phyloP scores from a whole-genome alignment of 2,888 invertebrate species.

The Meganola albula region DNA sequence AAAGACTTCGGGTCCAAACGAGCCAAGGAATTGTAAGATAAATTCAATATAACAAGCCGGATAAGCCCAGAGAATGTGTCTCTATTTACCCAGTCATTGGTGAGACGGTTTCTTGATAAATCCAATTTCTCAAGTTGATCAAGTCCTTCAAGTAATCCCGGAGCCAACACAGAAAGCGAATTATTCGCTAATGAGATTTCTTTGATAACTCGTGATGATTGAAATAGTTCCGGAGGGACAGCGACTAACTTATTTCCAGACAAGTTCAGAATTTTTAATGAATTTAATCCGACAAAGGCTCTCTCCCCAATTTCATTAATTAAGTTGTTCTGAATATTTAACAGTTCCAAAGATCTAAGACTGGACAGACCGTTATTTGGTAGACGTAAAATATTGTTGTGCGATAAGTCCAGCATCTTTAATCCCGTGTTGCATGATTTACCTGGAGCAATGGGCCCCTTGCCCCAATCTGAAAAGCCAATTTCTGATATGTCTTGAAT shows the following conservation, averaged over 20 bases:
- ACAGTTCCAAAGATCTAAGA: conserved; percentile 81
- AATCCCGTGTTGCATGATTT: conserved; percentile 84
- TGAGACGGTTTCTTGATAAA: conserved; percentile 84
- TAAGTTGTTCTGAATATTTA: conserved; percentile 86
- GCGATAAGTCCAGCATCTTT: conserved; percentile 84
- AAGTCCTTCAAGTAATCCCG: conserved; percentile 84
- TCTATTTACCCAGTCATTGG: conserved; percentile 85
- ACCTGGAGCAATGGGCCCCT: conserved; percentile 81
- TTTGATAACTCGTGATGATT: conserved; percentile 82
- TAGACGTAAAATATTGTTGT: conserved; percentile 83
- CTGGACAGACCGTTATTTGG: conserved; percentile 84
- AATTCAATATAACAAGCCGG: conserved; percentile 84
- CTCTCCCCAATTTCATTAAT: conserved; percentile 86
- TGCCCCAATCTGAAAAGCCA: conserved; percentile 86
- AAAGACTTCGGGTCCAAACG: conserved; percentile 85
- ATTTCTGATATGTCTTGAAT: conserved; percentile 86
- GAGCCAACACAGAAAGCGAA: conserved; percentile 85
- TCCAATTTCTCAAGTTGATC: conserved; percentile 85
- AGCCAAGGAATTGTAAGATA: conserved; percentile 83
- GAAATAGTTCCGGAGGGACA: conserved; percentile 87
- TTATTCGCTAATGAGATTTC: conserved; percentile 88
- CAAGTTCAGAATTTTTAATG: conserved; percentile 84
- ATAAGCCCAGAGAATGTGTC: conserved; percentile 86
- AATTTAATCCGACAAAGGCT: conserved; percentile 83
- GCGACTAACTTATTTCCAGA: conserved; percentile 88